Percentiles rank a stretch among this genome's conserved stretches.
Evolutionary conservation across 2,888 invertebrate genomes (phyloP).

Genomic region (Cephus nigrinus): DNA sequence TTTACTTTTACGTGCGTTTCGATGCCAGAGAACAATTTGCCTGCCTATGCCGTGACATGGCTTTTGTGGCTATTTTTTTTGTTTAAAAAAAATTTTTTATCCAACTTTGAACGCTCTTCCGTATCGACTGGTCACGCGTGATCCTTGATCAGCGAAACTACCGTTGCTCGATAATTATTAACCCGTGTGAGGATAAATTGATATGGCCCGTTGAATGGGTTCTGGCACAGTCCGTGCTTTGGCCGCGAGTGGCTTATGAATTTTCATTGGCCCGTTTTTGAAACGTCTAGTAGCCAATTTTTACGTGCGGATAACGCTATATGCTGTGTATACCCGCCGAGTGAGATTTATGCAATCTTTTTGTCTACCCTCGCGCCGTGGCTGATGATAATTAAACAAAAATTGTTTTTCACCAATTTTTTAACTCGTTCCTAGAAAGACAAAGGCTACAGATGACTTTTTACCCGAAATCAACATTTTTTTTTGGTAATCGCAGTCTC

Average conservation of each 20-base stretch:
- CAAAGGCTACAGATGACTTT: no score
- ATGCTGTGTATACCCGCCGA: background rate
- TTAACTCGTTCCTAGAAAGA: no score
- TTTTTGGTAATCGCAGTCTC: background rate
- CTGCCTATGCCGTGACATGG: no score
- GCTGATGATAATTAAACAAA: no score
- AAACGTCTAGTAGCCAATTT: background rate
- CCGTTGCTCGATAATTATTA: background rate
- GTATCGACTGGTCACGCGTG: background rate
- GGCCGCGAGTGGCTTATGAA: background rate
- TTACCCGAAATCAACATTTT: no score
- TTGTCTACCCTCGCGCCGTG: background rate
- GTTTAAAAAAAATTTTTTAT: no score
- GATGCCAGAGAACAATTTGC: background rate
- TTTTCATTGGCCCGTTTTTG: background rate
- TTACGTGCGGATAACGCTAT: background rate
- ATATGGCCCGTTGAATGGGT: background rate
- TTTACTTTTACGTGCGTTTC: background rate
- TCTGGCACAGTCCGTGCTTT: background rate
- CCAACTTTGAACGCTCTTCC: no score
- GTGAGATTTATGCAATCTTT: background rate
- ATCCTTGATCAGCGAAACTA: background rate
- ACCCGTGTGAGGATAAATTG: background rate
- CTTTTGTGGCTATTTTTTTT: background rate
- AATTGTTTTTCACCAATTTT: no score